Evolutionary conservation across 2,888 invertebrate species (phyloP), one percentile per base, ranked within the genome.

Genomic region (Megastigmus dorsalis): DNA sequence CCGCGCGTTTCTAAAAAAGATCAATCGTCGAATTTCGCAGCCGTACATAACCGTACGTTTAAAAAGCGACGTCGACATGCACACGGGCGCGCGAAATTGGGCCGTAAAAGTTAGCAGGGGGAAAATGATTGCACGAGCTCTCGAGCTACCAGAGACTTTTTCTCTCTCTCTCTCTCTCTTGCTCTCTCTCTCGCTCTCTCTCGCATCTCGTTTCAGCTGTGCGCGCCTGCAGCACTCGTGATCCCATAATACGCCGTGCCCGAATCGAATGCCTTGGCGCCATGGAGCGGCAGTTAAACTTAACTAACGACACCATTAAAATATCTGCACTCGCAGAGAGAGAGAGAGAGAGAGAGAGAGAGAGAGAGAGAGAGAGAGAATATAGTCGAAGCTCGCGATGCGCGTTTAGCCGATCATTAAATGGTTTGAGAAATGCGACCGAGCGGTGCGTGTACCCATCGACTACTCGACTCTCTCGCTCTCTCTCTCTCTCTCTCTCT

Each of bases 241-340:
- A 60, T 67, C 62, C 63, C 71, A 63, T 72, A 71, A 75, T 75
- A 75, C 52, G 62, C 71, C 26, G 26, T 57, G 54, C 77, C 79
- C 74, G 75, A 77, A 79, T 78, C 79, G 78, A 81, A 77, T 79
- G 77, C 79, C 80, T 78, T 79, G 80, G 81, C 80, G 82, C 79
- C 83, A 78, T 71, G 77, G 78, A 82, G 74, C 77, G 78, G 78
- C 79, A 78, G 81, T 83, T 82, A 84, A 83, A 82, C 81, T 81
- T 82, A 81, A 83, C 81, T 81, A 84, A 83, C 81, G 82, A 79
- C 81, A 82, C 79, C 82, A 84, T 84, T 82, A 82, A 82, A 83
- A 78, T 80, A 82, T 82, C 80, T 79, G 75, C 81, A 77, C 78
- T 76, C 72, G 26, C 59, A 30, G 9, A 20, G 38, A 41, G 20